A percentile compares a stretch with the other conserved stretches of the same genome.
Evolutionary conservation across 2,113 vertebrate species (phyloP).

Genomic region (Struthio camelus): DNA sequence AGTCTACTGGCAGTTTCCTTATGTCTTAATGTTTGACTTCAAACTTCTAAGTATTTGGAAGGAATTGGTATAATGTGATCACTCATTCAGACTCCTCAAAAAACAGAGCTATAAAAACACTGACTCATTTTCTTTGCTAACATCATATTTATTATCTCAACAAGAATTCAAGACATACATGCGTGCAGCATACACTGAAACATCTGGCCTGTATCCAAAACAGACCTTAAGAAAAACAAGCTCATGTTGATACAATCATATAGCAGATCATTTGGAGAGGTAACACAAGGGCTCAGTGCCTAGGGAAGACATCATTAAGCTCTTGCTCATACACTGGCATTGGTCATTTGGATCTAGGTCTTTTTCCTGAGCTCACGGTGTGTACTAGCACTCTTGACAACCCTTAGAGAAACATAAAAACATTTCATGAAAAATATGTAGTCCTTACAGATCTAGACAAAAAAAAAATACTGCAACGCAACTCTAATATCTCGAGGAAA

Average conservation of each 20-base stretch:
- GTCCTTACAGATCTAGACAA: background rate
- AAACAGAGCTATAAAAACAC: background rate
- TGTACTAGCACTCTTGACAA: background rate
- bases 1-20: background rate
- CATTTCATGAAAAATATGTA: background rate
- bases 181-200: background rate
- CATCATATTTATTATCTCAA: slow-evolving; percentile 52
- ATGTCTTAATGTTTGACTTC: background rate
- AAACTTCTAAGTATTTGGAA: background rate
- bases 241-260: background rate
- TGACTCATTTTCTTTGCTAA: background rate
- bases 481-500: background rate
- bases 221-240: background rate
- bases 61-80: background rate
- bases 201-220: background rate
- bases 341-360: background rate
- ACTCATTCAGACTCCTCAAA: background rate
- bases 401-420: background rate
- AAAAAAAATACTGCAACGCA: background rate
- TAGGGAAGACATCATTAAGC: background rate
- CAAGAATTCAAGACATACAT: background rate
- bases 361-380: background rate
- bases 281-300: background rate
- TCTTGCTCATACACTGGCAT: background rate
- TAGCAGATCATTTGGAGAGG: background rate